Conservation (phyloP, 2,797 vertebrate genomes). For the Hoplostethus atlanticus region DNA sequence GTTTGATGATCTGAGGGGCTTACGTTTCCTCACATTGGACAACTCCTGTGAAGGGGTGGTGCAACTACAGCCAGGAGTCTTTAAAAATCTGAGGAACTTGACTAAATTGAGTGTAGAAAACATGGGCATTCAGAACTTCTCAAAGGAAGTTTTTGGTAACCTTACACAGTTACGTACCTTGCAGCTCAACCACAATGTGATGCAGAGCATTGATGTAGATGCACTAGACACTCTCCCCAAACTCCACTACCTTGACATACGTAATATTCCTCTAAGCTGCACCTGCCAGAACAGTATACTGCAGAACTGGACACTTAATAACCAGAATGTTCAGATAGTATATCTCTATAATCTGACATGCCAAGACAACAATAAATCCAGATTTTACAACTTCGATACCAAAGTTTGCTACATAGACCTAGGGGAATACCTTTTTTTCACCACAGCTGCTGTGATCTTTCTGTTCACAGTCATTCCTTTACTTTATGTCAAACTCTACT, state of each 20-base stretch:
- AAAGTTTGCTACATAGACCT: constrained; percentile 85
- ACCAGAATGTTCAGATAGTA: constrained; percentile 81
- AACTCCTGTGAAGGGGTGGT: constrained; percentile 82
- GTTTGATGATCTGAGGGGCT: constrained; percentile 85
- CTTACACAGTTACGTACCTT: constrained; percentile 81
- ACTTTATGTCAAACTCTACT: constrained; percentile 85
- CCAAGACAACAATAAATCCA: constrained; percentile 47
- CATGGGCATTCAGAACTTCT: constrained; percentile 85
- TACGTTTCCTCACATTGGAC: constrained; percentile 81
- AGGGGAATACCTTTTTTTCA: constrained; percentile 80
- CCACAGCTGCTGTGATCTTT: constrained; percentile 76
- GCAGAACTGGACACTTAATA: constrained; percentile 83
- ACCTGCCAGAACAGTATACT: constrained; percentile 86
- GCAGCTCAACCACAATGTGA: constrained; percentile 85
- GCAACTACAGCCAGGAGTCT: constrained; percentile 84
- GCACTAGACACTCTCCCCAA: constrained; percentile 76
- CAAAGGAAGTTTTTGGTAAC: constrained; percentile 86
- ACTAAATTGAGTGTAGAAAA: constrained; percentile 83
- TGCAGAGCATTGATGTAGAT: constrained; percentile 77
- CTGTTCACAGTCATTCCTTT: constrained; percentile 81
- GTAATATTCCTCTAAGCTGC: constrained; percentile 86
- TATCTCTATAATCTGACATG: constrained; percentile 82
- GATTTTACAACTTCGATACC: constrained; percentile 86
- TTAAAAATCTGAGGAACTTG: constrained; percentile 86
- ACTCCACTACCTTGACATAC: constrained; percentile 88